Base-by-base conservation (phyloP, 53 echinoderm and acorn worm species). In the Hippasteria phrygiana region DNA sequence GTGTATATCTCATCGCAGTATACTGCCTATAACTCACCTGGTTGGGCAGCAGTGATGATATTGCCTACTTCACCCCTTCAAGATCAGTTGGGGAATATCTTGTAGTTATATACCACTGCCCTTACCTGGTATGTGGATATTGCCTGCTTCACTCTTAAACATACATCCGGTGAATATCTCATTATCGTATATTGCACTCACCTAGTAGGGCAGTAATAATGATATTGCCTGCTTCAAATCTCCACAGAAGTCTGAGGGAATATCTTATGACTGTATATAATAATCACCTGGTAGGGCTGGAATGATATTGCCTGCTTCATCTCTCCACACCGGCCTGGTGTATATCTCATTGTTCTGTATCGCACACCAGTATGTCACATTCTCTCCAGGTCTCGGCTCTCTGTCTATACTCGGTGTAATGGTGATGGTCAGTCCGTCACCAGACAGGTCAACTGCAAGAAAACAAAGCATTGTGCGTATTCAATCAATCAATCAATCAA, bases 211-310 rank as follows among this genome's bases (percentile, higher is more conserved):
- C 41, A 62, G 63, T n/a, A n/a, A n/a, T 74, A 36, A 91, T 31
- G 20, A 72, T 56, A 28, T 71, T 43, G 36, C 92, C 92, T 9
- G 55, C 20, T 27, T 39, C 69, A 55, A 84, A 55, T 46, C 88
- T 83, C 95, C 95, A 94, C 13, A 93, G 88, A 16, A 93, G 95
- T 31, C 90, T 75, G 12, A n/a, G 36, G 53, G 45, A 79, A 92
- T 27, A 65, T 65, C 43, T 90, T 81, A 43, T 94, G 87, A 11
- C 47, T 63, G 2, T 88, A 74, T 7, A 93, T 80, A 48, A 7
- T 48, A 70, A 46, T 63, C 73, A 90, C 90, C 88, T 81, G 51
- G 56, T 72, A 41, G 16, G 29, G 55, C 41, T 46, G 63, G 63
- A 36, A 91, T 31, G 20, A 72, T 56, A 28, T 71, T 43, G 36